These are phyloP conservation scores for Elachura formosa DNA, from an alignment of 2,113 vertebrate genomes.

Conservation along the genomic window DNA sequence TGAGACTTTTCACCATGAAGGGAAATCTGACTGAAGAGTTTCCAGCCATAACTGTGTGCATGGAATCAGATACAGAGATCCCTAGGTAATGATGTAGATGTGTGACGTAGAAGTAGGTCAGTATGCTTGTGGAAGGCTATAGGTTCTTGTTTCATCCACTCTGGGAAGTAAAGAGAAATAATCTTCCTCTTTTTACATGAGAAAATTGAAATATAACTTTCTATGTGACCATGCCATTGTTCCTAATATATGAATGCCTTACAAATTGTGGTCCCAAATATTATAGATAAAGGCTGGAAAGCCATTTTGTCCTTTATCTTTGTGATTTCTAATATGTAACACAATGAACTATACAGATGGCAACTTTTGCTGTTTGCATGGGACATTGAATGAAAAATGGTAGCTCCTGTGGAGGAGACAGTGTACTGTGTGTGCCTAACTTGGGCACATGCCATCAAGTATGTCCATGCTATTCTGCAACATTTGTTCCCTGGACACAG, in stretches of 20 bases:
- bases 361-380: not conserved
- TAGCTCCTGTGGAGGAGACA: not conserved
- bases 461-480: not conserved
- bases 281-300: not conserved
- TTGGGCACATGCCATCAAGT: not conserved
- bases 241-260: not conserved
- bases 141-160: not conserved
- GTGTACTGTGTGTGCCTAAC: not conserved
- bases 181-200: not conserved
- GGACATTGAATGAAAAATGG: not conserved
- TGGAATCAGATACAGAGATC: not conserved
- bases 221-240: not conserved
- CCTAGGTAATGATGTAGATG: not conserved
- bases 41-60: not conserved
- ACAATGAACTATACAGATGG: not conserved
- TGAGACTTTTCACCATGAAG: not conserved
- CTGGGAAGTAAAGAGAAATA: not conserved
- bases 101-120: not conserved
- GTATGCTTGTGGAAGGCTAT: not conserved
- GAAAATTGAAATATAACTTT: not conserved
- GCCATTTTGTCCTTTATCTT: not conserved
- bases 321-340: not conserved
- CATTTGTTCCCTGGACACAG: not conserved
- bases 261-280: not conserved
- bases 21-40: not conserved